Conservation (phyloP, 1,140 invertebrate genomes). For the Bombus superbus region DNA sequence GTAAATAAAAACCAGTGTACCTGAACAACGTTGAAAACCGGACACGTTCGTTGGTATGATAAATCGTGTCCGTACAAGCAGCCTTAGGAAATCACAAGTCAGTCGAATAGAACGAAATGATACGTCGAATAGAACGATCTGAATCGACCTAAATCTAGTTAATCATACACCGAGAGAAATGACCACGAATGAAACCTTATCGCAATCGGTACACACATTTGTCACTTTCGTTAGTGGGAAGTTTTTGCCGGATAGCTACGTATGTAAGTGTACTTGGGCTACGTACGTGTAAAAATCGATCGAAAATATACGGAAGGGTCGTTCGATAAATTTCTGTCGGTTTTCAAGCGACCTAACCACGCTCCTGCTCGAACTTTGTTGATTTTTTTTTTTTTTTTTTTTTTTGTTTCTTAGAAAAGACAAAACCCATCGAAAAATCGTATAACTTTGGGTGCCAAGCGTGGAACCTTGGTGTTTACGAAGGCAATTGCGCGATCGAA, state of each 20-base stretch:
- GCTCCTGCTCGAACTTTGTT: no score
- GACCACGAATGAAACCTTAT: background rate
- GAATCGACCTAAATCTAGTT: conserved; percentile 1
- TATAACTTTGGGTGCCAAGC: no score
- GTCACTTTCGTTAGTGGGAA: background rate
- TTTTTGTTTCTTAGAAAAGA: no score
- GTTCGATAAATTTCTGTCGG: no score
- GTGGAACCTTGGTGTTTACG: no score
- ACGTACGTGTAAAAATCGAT: background rate
- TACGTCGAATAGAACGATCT: background rate
- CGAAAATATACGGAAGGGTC: background rate
- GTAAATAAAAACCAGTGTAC: no score
- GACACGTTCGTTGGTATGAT: background rate
- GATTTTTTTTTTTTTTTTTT: no score
- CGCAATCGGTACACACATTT: background rate
- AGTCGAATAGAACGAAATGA: background rate
- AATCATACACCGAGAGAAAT: background rate
- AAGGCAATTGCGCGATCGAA: no score
- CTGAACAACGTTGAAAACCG: no score
- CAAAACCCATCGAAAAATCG: no score
- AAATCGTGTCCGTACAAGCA: background rate
- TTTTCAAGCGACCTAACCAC: no score
- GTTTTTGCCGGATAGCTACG: background rate
- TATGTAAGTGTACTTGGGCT: no score
- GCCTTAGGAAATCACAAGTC: background rate